These are phyloP conservation scores for Vidua chalybeata DNA, from an alignment of 2,113 vertebrate genomes.

Conservation along the genomic window DNA sequence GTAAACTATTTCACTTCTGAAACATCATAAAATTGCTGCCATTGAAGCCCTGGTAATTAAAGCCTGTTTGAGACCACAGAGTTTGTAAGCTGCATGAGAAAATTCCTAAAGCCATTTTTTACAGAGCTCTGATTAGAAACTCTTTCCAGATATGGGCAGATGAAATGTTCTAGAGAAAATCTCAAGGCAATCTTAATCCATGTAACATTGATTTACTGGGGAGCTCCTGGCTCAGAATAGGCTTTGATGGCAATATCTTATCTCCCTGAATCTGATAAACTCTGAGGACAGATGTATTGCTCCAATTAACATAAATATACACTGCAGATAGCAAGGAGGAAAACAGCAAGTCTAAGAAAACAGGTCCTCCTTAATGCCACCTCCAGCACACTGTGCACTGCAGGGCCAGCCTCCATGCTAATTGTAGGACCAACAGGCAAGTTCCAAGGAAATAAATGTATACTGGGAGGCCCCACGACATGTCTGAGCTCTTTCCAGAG, in stretches of 20 bases:
- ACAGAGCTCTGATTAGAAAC: slow-evolving; percentile 23
- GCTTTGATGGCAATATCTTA: slow-evolving; percentile 57
- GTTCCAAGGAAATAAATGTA: not conserved
- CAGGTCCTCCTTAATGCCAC: slow-evolving; percentile 4
- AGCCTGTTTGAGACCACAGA: not conserved
- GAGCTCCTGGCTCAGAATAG: slow-evolving; percentile 10
- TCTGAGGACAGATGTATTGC: slow-evolving; percentile 63
- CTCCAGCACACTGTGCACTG: not conserved
- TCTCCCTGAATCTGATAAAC: slow-evolving; percentile 55
- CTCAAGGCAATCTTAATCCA: slow-evolving; percentile 55
- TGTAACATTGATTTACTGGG: slow-evolving; percentile 42
- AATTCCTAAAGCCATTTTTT: not conserved
- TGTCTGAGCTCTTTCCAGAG: slow-evolving; percentile 21
- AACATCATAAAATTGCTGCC: not conserved
- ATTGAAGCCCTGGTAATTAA: slow-evolving; percentile 40
- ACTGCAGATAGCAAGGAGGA: slow-evolving; percentile 8
- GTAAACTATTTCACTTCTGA: slow-evolving; percentile 18
- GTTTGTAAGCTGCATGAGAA: not conserved
- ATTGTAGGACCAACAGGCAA: not conserved
- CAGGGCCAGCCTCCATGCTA: not conserved
- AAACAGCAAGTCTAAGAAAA: slow-evolving; percentile 7
- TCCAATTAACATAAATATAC: slow-evolving; percentile 54
- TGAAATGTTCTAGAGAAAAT: slow-evolving; percentile 39
- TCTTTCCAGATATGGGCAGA: slow-evolving; percentile 30
- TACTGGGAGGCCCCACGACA: not conserved